Conservation (phyloP, 2,113 vertebrate genomes). For the Eudyptes chrysolophus region DNA sequence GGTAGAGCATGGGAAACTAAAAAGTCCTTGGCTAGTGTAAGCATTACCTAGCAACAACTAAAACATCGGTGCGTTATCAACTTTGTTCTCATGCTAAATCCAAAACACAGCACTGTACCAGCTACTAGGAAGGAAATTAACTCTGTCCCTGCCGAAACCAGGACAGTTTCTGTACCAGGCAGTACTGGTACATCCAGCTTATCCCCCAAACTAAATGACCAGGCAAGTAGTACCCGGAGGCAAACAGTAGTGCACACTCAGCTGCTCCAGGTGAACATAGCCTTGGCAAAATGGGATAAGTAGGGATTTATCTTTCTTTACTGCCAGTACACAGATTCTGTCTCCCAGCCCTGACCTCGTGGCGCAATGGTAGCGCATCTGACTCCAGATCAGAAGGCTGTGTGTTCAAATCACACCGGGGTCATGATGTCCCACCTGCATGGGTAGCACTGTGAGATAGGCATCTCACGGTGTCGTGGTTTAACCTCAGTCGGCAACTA, state of each 20-base stretch:
- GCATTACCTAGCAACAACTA: too few relatives aligned
- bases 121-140: too few relatives aligned
- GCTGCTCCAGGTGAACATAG: neutral
- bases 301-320: neutral
- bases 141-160: too few relatives aligned
- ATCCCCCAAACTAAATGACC: neutral
- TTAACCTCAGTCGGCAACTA: too few relatives aligned
- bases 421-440: neutral
- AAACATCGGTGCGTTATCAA: too few relatives aligned
- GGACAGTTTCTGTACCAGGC: too few relatives aligned
- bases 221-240: neutral
- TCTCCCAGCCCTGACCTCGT: neutral
- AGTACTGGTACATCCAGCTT: neutral
- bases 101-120: too few relatives aligned
- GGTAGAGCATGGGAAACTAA: too few relatives aligned
- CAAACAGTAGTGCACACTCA: neutral
- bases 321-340: accelerated
- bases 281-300: neutral
- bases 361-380: constrained; percentile 54
- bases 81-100: too few relatives aligned
- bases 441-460: accelerated
- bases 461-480: too few relatives aligned
- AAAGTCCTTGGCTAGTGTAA: too few relatives aligned
- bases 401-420: constrained; percentile 66
- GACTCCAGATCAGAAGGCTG: constrained; percentile 68